A percentile compares a stretch with the other conserved stretches of the same genome.
phyloP scores from a whole-genome alignment of 2,888 invertebrate species.

The Mythimna vitellina region DNA sequence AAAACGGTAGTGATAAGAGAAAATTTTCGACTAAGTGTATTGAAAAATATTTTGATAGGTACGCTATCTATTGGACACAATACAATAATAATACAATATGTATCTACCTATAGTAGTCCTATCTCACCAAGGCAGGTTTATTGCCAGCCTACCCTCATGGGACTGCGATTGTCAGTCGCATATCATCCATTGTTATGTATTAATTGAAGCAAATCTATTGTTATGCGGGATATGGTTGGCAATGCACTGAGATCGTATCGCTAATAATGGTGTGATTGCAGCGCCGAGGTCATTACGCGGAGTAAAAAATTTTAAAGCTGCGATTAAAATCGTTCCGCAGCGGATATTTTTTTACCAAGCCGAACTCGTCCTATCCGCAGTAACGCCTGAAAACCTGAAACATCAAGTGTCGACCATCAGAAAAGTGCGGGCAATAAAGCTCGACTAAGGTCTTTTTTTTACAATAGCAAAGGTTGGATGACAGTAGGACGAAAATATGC shows the following conservation, averaged over 20 bases:
- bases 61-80: no score
- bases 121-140: background rate
- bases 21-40: no score
- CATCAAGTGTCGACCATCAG: background rate
- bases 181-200: slow-evolving; percentile 35
- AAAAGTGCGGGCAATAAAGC: no score
- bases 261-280: slow-evolving; percentile 16
- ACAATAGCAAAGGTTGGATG: no score
- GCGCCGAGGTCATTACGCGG: background rate
- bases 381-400: background rate
- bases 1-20: no score
- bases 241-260: slow-evolving; percentile 10
- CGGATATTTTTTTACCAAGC: no score
- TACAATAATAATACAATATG: no score
- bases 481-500: no score
- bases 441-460: no score
- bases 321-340: background rate
- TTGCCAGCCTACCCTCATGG: background rate
- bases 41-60: no score
- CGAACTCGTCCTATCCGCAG: background rate
- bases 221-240: slow-evolving; percentile 5
- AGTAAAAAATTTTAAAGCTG: background rate
- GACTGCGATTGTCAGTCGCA: slow-evolving; percentile 8
- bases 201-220: slow-evolving; percentile 30
- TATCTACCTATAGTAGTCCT: no score